These are phyloP conservation scores for Argynnis bischoffii DNA, from an alignment of 2,888 invertebrate genomes.

Conservation along the genomic window DNA sequence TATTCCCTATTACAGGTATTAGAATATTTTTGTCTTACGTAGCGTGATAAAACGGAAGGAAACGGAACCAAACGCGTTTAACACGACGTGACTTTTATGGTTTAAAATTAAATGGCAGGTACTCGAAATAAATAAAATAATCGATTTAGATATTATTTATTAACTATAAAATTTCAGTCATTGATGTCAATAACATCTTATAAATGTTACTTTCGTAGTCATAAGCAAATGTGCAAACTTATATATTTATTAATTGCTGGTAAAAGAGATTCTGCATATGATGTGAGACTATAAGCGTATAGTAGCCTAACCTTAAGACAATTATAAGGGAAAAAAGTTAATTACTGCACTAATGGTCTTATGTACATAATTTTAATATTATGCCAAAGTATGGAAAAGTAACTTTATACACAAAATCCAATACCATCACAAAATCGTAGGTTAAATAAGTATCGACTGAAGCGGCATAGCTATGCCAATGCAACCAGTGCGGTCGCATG, in stretches of 20 bases:
- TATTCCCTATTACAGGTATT: no score
- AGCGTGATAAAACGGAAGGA: neutral
- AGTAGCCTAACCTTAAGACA: neutral
- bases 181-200: constrained; percentile 8
- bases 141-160: neutral
- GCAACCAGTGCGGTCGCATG: no score
- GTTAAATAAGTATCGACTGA: no score
- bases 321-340: neutral
- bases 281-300: neutral
- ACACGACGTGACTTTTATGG: no score
- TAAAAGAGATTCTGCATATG: neutral
- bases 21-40: neutral
- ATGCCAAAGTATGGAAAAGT: no score
- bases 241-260: neutral
- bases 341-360: no score
- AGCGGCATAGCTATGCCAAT: no score
- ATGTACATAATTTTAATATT: no score
- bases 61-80: no score
- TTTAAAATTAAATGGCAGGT: no score
- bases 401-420: no score
- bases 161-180: constrained; percentile 10
- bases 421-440: no score
- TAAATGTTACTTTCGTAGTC: neutral
- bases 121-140: neutral
- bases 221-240: constrained; percentile 3